Percentiles rank a stretch among this genome's conserved stretches.
Conservation (phyloP, 2,888 invertebrate genomes). For the Drosophila conformis region DNA sequence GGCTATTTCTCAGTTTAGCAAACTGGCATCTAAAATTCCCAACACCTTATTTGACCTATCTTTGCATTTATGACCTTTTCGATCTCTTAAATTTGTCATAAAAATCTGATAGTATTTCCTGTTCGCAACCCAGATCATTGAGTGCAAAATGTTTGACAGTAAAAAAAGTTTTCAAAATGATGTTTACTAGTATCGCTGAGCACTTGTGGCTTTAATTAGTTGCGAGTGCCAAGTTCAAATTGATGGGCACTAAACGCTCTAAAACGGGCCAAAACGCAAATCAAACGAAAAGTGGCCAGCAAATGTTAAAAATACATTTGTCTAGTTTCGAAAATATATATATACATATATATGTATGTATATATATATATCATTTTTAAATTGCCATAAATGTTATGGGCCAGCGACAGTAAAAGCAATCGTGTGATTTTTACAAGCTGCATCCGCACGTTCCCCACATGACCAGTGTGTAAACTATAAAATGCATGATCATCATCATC, state of each 20-base stretch:
- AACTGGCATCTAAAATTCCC: background rate
- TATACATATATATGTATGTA: fast-evolving
- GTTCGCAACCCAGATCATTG: background rate
- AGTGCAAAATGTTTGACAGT: background rate
- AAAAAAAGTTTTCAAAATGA: background rate
- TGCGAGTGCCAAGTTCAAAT: conserved; percentile 44
- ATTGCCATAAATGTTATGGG: conserved; percentile 61
- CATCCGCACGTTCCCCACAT: conserved; percentile 48
- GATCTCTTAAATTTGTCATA: background rate
- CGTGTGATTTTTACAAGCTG: conserved; percentile 35
- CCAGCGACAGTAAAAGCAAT: conserved; percentile 43
- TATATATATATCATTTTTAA: conserved; percentile 26
- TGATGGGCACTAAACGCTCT: conserved; percentile 46
- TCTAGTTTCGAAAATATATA: conserved; percentile 53
- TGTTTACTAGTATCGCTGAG: conserved; percentile 8
- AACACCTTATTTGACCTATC: background rate
- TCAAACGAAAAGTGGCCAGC: conserved; percentile 29
- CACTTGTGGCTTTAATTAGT: conserved; percentile 32
- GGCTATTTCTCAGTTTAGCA: background rate
- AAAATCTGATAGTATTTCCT: background rate
- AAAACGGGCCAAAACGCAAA: conserved; percentile 28
- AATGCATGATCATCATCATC: conserved; percentile 22
- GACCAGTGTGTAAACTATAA: conserved; percentile 26
- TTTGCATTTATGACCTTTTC: background rate
- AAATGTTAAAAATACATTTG: conserved; percentile 66